Conservation (phyloP, 2,113 vertebrate species). For the Agelaius phoeniceus region DNA sequence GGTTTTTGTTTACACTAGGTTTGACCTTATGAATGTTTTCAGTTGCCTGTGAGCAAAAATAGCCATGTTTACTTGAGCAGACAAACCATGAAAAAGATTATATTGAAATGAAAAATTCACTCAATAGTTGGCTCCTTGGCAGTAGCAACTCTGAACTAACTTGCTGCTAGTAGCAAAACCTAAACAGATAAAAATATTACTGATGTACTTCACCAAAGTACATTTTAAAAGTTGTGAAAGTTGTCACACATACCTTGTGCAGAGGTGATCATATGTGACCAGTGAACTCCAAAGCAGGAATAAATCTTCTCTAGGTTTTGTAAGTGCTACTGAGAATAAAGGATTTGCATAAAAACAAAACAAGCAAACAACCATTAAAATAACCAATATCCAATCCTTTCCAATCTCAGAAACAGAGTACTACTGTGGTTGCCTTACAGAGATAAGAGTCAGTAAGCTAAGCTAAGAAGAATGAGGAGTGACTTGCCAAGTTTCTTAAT, state of each 20-base stretch:
- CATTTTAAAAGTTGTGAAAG: not conserved
- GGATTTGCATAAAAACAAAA: not conserved
- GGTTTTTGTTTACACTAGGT: constrained; percentile 35
- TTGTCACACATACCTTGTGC: not conserved
- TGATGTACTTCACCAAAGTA: not conserved
- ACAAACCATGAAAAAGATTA: constrained; percentile 44
- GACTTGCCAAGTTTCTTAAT: not conserved
- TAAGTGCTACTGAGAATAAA: not conserved
- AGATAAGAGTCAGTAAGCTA: not conserved
- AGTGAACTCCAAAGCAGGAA: not conserved
- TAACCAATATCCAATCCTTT: not conserved
- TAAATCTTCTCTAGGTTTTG: not conserved
- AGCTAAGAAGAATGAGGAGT: not conserved
- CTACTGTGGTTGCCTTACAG: not conserved
- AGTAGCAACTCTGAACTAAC: not conserved
- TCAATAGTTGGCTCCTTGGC: not conserved
- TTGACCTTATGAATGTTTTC: constrained; percentile 62
- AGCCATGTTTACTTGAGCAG: constrained; percentile 19
- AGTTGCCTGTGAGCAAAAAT: constrained; percentile 36
- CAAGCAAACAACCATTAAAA: not conserved
- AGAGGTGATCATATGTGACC: not conserved
- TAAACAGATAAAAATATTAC: not conserved
- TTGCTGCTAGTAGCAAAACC: not conserved
- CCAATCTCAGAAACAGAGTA: not conserved
- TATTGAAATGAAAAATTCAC: not conserved